Conservation (phyloP, 2,797 vertebrate genomes). For the Gymnopithys bicolor region DNA sequence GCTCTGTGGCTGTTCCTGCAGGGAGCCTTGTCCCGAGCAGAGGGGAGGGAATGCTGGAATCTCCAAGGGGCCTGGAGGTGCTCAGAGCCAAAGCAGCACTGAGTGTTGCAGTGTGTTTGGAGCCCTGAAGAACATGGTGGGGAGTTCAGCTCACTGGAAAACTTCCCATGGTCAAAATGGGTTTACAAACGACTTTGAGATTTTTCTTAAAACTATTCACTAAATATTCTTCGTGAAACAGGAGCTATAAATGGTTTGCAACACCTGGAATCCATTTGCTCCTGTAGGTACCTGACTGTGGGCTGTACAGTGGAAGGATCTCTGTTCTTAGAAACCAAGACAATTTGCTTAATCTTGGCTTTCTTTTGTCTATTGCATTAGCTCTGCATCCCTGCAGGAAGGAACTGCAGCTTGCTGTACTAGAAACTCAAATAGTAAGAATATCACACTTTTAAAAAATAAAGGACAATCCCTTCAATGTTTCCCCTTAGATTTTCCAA, state of each 20-base stretch:
- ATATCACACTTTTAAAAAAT: neutral
- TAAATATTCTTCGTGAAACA: neutral
- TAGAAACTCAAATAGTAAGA: neutral
- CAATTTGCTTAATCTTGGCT: neutral
- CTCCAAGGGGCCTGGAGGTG: fast-evolving
- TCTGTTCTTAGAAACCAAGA: neutral
- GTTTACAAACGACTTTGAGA: neutral
- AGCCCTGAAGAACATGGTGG: neutral
- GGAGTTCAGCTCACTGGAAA: neutral
- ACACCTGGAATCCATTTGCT: neutral
- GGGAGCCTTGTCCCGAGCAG: neutral
- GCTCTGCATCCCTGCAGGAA: neutral
- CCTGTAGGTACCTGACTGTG: neutral
- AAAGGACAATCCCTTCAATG: neutral
- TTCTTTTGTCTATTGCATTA: neutral
- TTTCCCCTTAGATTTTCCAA: conserved; percentile 7
- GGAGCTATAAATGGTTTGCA: neutral
- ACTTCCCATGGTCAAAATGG: neutral
- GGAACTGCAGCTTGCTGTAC: neutral
- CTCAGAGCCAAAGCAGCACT: fast-evolving
- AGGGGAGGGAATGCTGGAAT: neutral
- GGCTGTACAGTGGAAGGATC: neutral
- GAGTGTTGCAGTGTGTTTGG: neutral
- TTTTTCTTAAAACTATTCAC: neutral
- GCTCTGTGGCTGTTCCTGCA: neutral